Conservation (phyloP, 2,797 vertebrate species). For the Urocyon cinereoargenteus region DNA sequence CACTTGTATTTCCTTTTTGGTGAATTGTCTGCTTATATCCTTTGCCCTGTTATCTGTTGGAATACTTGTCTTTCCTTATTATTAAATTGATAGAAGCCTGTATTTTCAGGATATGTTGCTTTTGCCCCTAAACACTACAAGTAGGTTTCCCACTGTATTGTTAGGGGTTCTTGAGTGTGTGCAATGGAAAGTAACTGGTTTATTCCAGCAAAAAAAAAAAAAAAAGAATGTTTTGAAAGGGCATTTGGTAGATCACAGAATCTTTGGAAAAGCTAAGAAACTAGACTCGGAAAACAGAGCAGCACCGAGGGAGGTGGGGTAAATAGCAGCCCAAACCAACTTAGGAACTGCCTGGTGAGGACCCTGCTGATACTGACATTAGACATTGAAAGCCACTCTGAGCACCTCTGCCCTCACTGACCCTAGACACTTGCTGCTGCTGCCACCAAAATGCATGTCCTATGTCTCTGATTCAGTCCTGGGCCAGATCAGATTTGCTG, state of each 20-base stretch:
- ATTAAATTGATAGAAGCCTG: slow-evolving; percentile 13
- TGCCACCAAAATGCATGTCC: background rate
- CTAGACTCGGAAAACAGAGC: background rate
- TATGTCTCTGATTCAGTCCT: background rate
- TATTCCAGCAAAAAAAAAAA: background rate
- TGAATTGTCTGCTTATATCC: background rate
- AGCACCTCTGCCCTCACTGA: background rate
- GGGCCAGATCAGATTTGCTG: background rate
- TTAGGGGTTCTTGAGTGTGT: background rate
- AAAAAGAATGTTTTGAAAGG: background rate
- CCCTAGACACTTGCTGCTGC: background rate
- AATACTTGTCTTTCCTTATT: slow-evolving; percentile 35
- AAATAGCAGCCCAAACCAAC: background rate
- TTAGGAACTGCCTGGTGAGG: background rate
- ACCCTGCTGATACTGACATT: background rate
- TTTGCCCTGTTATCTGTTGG: background rate
- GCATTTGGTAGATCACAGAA: slow-evolving; percentile 9
- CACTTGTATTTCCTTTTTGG: background rate
- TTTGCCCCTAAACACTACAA: slow-evolving; percentile 19
- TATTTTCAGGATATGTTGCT: background rate
- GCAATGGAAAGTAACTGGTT: background rate
- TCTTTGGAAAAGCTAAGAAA: background rate
- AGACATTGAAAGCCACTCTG: background rate
- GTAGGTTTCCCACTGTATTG: background rate
- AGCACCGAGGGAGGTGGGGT: background rate